phyloP scores from a whole-genome alignment of 2,113 vertebrate genomes.

The Xenus cinereus region DNA sequence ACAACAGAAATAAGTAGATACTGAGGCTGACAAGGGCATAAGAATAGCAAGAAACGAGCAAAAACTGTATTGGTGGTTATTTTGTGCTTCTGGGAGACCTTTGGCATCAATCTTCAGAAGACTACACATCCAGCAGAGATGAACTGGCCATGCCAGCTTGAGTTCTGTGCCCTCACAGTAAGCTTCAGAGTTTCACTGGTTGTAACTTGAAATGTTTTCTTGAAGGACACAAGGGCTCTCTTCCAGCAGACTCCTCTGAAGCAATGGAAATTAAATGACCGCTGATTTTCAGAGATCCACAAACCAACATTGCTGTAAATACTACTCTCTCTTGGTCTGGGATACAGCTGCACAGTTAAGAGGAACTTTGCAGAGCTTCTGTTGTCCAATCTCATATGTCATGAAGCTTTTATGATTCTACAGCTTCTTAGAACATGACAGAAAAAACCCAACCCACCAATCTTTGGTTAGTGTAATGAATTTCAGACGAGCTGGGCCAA shows the following conservation, averaged over 20 bases:
- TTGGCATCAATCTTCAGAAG: background rate
- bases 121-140: background rate
- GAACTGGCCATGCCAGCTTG: background rate
- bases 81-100: background rate
- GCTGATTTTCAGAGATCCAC: background rate
- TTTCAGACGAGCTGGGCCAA: constrained; percentile 23
- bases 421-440: constrained; percentile 3
- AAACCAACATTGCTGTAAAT: background rate
- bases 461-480: constrained; percentile 28
- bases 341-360: background rate
- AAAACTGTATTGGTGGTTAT: accelerated
- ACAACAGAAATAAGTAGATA: background rate
- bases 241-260: background rate
- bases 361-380: background rate
- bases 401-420: background rate
- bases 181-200: background rate
- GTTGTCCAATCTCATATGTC: background rate
- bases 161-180: background rate
- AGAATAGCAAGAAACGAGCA: background rate
- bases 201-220: background rate
- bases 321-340: background rate
- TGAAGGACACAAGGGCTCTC: background rate
- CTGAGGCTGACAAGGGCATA: background rate
- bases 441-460: background rate
- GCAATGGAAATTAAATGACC: background rate